Percentiles rank a stretch among this genome's conserved stretches.
phyloP scores from a whole-genome alignment of 1,140 invertebrate species.

The Drosophila jambulina region DNA sequence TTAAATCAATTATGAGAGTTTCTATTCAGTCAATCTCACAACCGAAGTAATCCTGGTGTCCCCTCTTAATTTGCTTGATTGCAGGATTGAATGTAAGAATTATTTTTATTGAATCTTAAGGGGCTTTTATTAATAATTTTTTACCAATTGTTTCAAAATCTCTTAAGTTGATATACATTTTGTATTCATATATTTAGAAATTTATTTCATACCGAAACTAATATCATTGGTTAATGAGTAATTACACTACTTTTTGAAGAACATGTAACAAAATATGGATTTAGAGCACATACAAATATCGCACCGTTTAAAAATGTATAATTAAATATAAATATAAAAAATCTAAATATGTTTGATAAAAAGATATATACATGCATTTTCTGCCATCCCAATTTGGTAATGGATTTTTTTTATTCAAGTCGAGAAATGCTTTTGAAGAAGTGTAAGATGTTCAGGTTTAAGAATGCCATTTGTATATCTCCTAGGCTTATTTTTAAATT shows the following conservation, averaged over 20 bases:
- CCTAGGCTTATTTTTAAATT: not conserved
- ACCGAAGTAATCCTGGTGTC: not conserved
- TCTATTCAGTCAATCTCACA: not conserved
- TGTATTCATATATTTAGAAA: no score
- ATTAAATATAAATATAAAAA: no score
- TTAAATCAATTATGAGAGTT: not conserved
- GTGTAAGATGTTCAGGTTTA: not conserved
- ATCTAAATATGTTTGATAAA: not conserved
- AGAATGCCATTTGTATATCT: not conserved
- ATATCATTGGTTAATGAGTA: no score
- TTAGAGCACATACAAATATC: no score
- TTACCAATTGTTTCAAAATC: not conserved
- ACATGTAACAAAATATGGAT: no score
- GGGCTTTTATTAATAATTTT: not conserved
- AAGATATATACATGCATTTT: not conserved
- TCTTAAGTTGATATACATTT: not conserved
- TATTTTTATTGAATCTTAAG: not conserved
- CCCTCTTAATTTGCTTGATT: not conserved
- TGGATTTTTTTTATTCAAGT: not conserved
- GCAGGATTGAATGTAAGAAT: not conserved
- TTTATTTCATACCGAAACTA: no score
- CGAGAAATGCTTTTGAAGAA: no score
- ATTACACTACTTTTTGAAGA: no score
- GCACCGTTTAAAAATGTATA: no score
- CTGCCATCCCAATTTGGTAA: not conserved